phyloP scores from a whole-genome alignment of 2,113 vertebrate genomes.

The Lophius piscatorius region DNA sequence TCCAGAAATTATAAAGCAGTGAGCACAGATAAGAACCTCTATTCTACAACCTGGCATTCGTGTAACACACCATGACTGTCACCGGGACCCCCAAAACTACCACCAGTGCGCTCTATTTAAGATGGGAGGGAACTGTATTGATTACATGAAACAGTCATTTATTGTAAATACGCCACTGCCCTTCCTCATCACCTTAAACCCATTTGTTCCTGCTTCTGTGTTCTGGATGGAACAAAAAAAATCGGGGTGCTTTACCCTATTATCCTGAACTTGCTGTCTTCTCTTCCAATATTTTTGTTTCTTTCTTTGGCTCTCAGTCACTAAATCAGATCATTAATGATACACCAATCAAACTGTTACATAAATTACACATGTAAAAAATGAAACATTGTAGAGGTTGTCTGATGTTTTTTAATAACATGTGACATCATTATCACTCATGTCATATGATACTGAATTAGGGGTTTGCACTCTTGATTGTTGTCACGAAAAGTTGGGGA shows the following conservation, averaged over 20 bases:
- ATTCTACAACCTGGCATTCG: slow-evolving; percentile 40
- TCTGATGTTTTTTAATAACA: slow-evolving; percentile 45
- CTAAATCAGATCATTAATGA: slow-evolving; percentile 36
- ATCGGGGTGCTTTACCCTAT: slow-evolving; percentile 69
- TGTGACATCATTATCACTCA: slow-evolving; percentile 47
- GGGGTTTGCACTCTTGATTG: no score
- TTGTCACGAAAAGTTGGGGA: no score
- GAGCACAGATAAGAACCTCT: slow-evolving; percentile 31
- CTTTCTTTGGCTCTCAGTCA: slow-evolving; percentile 18
- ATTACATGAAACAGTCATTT: slow-evolving; percentile 55
- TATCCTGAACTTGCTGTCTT: slow-evolving; percentile 41
- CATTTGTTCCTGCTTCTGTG: slow-evolving; percentile 28
- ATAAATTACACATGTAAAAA: slow-evolving; percentile 46
- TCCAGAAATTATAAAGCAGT: slow-evolving; percentile 36
- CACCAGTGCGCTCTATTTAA: slow-evolving; percentile 26
- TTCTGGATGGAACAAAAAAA: slow-evolving; percentile 45
- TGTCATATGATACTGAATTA: slow-evolving; percentile 19
- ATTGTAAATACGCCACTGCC: slow-evolving; percentile 58
- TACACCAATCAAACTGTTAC: slow-evolving; percentile 37
- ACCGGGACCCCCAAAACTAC: slow-evolving; percentile 62
- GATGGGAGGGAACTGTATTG: slow-evolving; percentile 44
- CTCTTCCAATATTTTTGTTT: slow-evolving; percentile 23
- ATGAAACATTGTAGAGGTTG: slow-evolving; percentile 18
- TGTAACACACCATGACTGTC: slow-evolving; percentile 57
- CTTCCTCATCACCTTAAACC: slow-evolving; percentile 26